A percentile compares a stretch with the other conserved stretches of the same genome.
These are phyloP conservation scores for Zaprionus lineosus DNA, from an alignment of 2,888 invertebrate genomes.

Conservation along the genomic window DNA sequence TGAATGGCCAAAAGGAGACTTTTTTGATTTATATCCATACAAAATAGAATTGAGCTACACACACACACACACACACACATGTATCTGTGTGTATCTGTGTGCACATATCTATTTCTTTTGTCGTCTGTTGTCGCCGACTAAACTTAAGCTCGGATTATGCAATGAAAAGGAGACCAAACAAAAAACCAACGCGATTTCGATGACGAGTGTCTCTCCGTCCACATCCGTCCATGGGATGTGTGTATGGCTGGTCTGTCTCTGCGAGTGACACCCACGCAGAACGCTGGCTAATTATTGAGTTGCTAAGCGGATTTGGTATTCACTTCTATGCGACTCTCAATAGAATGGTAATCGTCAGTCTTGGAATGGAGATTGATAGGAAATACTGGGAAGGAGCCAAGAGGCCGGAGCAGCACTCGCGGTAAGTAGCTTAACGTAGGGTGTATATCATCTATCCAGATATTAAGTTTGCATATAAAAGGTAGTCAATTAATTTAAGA, in stretches of 20 bases:
- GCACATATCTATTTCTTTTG: not conserved
- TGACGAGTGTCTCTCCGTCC: not conserved
- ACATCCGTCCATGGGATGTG: no score
- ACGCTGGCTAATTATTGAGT: slow-evolving; percentile 58
- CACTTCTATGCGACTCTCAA: slow-evolving; percentile 9
- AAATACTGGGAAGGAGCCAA: slow-evolving; percentile 7
- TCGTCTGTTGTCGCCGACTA: slow-evolving; percentile 11
- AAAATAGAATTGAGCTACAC: no score
- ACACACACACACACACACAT: slow-evolving; percentile 28
- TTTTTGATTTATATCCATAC: slow-evolving; percentile 53
- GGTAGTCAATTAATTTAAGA: no score
- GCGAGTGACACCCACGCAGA: slow-evolving; percentile 18
- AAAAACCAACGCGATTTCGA: slow-evolving; percentile 10
- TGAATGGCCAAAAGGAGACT: slow-evolving; percentile 20
- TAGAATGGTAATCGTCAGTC: slow-evolving; percentile 16
- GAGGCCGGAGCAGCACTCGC: not conserved
- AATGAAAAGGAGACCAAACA: slow-evolving; percentile 42
- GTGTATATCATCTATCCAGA: no score
- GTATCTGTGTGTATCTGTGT: not conserved
- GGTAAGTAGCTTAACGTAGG: slow-evolving; percentile 16
- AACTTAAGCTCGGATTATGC: slow-evolving; percentile 65
- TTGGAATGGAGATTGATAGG: slow-evolving; percentile 17
- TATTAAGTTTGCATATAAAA: no score
- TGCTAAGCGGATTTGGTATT: slow-evolving; percentile 68
- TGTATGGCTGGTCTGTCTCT: no score